Percentiles rank a stretch among this genome's conserved stretches.
phyloP scores from a whole-genome alignment of 2,797 vertebrate genomes.

The Brachymystax lenok region DNA sequence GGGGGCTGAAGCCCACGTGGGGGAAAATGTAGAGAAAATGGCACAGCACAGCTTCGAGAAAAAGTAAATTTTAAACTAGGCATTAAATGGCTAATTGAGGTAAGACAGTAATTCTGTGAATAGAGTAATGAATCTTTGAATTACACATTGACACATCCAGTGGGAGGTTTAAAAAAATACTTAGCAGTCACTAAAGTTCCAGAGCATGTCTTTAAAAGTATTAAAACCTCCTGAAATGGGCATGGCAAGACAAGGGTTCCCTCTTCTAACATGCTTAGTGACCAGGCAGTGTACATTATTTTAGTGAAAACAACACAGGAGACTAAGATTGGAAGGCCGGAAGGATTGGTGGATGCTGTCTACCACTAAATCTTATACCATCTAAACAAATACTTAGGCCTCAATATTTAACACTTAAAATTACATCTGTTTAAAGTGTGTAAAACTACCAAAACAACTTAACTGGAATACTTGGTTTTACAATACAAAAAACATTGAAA shows the following conservation, averaged over 20 bases:
- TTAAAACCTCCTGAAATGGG: not conserved
- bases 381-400: not conserved
- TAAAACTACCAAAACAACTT: conserved; percentile 42
- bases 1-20: too few species aligned
- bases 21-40: too few species aligned
- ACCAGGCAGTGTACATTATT: not conserved
- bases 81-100: too few species aligned
- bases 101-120: conserved; percentile 20
- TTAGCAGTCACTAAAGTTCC: too few species aligned
- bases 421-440: not conserved
- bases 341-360: not conserved
- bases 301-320: not conserved
- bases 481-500: conserved; percentile 79
- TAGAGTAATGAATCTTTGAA: too few species aligned
- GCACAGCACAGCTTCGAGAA: too few species aligned
- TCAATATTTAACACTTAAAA: conserved; percentile 14
- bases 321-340: not conserved
- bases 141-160: too few species aligned
- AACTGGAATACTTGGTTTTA: conserved; percentile 76
- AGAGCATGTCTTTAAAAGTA: not conserved
- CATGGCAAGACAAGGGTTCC: not conserved
- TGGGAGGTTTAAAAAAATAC: too few species aligned
- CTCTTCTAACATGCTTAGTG: not conserved
- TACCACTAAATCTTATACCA: not conserved
- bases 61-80: too few species aligned